Evolutionary conservation across 1,140 invertebrate genomes (phyloP), one percentile per base, ranked within the genome.

Genomic region (Thalassaphorura encarpata): DNA sequence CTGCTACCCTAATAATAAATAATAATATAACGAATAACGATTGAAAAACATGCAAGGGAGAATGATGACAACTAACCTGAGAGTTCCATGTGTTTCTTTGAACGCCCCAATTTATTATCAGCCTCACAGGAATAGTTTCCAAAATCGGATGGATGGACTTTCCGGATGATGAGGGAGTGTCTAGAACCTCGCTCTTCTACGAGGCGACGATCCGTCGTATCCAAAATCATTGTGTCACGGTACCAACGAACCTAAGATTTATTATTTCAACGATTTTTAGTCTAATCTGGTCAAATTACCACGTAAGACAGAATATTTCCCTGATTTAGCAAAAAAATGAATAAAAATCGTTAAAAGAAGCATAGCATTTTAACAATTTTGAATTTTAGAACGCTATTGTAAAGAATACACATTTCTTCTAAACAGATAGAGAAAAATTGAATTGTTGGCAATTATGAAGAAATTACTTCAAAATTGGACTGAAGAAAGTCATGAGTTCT

Each of bases 241-340:
- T 79, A 81, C 80, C 80, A 82, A 59, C 80, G 69, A 53, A 82
- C 78, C 78, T 82, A n/a, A n/a, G n/a, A n/a, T n/a, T n/a, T n/a
- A n/a, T n/a, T n/a, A n/a, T n/a, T n/a, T n/a, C n/a, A n/a, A n/a
- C n/a, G n/a, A n/a, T n/a, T n/a, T n/a, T n/a, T n/a, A n/a, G n/a
- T n/a, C n/a, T n/a, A n/a, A n/a, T n/a, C n/a, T n/a, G n/a, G 33
- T 36, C 11, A 36, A 36, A 36, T 36, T 36, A 36, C 11, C 33
- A 36, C 11, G n/a, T n/a, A n/a, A n/a, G n/a, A n/a, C n/a, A n/a
- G n/a, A n/a, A n/a, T n/a, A n/a, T n/a, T n/a, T n/a, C n/a, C n/a
- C n/a, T n/a, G n/a, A n/a, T n/a, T n/a, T n/a, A n/a, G n/a, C n/a
- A n/a, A n/a, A n/a, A n/a, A n/a, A n/a, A n/a, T n/a, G n/a, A n/a